Evolutionary conservation across 2,797 vertebrate genomes (phyloP).

Genomic region (Crotalus adamanteus): DNA sequence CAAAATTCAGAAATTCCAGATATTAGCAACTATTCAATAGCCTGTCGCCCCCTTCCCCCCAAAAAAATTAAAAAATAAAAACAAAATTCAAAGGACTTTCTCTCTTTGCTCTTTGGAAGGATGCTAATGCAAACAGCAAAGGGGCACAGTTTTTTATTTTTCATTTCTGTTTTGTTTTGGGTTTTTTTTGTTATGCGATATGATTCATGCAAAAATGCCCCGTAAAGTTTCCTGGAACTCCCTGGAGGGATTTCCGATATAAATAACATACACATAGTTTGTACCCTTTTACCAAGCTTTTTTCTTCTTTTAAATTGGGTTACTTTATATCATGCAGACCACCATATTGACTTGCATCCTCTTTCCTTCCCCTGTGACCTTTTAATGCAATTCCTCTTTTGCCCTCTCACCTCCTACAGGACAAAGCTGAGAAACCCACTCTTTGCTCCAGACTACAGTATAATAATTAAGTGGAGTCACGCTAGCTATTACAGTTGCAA

Average conservation of each 20-base stretch:
- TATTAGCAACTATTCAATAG: not conserved
- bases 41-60: not conserved
- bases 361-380: conserved; percentile 49
- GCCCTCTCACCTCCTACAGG: conserved; percentile 14
- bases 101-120: not conserved
- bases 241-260: not conserved
- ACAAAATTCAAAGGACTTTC: not conserved
- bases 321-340: conserved; percentile 1
- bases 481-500: conserved; percentile 31
- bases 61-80: no score
- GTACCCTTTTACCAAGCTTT: not conserved
- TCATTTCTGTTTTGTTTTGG: not conserved
- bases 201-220: not conserved
- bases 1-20: not conserved
- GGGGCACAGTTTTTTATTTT: not conserved
- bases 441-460: conserved; percentile 33
- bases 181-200: not conserved
- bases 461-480: conserved; percentile 36
- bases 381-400: conserved; percentile 27
- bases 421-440: conserved; percentile 42
- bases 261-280: not conserved
- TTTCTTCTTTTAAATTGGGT: conserved; percentile 29
- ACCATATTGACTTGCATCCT: conserved; percentile 21
- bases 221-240: not conserved
- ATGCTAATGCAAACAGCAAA: not conserved